Evolutionary conservation across 2,797 vertebrate genomes (phyloP).

Genomic region (Microtus californicus): DNA sequence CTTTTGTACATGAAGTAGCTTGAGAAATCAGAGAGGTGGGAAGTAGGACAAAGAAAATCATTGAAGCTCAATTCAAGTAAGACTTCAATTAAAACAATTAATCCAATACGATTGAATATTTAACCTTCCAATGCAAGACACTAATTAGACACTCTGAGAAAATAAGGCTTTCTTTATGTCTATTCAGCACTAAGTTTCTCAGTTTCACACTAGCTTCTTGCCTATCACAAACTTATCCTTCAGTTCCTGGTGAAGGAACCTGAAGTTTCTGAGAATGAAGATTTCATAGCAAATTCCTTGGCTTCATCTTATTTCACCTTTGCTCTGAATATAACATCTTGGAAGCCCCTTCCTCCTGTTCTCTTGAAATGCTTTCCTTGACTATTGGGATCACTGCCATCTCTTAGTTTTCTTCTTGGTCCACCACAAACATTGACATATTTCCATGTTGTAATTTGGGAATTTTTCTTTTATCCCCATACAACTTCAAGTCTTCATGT

Average conservation of each 20-base stretch:
- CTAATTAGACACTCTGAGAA: background rate
- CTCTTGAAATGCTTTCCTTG: background rate
- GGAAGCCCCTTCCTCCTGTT: background rate
- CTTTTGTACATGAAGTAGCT: background rate
- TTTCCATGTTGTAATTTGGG: background rate
- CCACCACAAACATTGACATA: background rate
- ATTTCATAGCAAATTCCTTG: background rate
- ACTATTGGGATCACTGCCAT: background rate
- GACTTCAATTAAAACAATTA: background rate
- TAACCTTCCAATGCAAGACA: conserved; percentile 1
- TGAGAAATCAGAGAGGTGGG: background rate
- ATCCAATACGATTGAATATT: background rate
- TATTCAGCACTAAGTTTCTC: background rate
- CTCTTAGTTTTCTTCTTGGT: background rate
- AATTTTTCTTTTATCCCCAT: background rate
- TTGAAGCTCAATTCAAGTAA: background rate
- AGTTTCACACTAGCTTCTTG: background rate
- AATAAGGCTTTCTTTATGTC: conserved; percentile 9
- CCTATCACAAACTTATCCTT: background rate
- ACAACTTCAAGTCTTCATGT: background rate
- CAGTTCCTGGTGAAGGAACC: background rate
- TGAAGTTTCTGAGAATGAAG: background rate
- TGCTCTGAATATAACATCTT: background rate
- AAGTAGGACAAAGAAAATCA: conserved; percentile 29
- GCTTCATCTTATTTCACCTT: background rate